Evolutionary conservation across 2,888 invertebrate genomes (phyloP).

Genomic region (Malthinus flaveolus): DNA sequence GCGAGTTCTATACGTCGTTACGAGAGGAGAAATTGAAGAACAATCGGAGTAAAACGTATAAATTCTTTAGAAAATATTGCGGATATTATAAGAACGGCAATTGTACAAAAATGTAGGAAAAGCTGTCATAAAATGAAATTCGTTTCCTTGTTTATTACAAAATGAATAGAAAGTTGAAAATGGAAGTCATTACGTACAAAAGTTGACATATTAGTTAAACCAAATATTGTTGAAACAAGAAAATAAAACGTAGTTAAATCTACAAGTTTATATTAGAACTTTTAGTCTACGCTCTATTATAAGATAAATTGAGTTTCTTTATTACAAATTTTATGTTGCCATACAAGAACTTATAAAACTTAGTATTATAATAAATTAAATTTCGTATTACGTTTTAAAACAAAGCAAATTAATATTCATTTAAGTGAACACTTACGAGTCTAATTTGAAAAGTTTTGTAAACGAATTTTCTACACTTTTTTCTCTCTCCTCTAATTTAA

Average conservation of each 20-base stretch:
- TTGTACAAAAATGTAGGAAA: conserved; percentile 17
- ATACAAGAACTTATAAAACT: no score
- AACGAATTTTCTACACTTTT: no score
- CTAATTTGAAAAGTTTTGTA: no score
- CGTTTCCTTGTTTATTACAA: conserved; percentile 16
- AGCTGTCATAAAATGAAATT: conserved; percentile 19
- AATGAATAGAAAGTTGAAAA: conserved; percentile 8
- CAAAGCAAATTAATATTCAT: no score
- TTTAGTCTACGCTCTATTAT: neutral
- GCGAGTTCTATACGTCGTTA: no score
- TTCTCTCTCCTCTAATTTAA: no score
- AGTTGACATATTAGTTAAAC: conserved; percentile 3
- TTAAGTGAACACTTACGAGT: no score
- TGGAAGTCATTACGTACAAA: conserved; percentile 2
- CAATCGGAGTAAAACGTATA: conserved; percentile 13
- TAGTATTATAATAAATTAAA: no score
- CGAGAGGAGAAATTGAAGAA: conserved; percentile 9
- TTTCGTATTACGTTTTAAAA: no score
- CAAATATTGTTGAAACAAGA: conserved; percentile 2
- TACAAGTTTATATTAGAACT: neutral
- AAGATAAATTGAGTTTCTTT: conserved; percentile 2
- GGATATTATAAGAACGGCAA: conserved; percentile 23
- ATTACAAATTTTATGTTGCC: neutral
- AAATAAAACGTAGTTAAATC: neutral
- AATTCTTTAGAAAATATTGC: conserved; percentile 19